Evolutionary conservation across 2,888 invertebrate species (phyloP), one percentile per base, ranked within the genome.

Genomic region (Lasioglossum malachurum): DNA sequence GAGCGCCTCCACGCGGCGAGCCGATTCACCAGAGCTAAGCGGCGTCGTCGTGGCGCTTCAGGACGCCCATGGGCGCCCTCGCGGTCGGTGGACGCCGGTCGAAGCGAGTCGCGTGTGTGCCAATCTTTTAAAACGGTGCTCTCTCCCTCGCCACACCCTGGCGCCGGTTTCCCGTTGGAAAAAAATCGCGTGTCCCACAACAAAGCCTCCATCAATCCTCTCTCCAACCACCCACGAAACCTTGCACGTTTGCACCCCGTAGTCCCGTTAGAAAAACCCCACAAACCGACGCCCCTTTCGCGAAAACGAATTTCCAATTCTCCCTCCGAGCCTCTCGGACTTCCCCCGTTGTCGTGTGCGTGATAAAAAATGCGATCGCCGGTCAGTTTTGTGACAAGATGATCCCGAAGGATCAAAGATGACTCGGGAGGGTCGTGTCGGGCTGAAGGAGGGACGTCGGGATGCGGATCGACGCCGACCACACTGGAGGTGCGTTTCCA

Each of bases 101-200:
- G 91, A 91, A 92, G 57, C 87, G 81, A 72, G 74, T 77, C 86
- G 81, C 83, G 84, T 83, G 81, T 82, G 84, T 83, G 81, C 80
- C 86, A 87, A 87, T 92, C 91, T 91, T 93, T 93, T 91, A 82
- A 93, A 94, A 92, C 89, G 80, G 69, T 69, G 67, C 69, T 74
- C n/a, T 49, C 74, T 80, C 64, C 82, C 85, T 89, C 93, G 93
- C 93, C 93, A 93, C 93, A 93, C 94, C 94, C 94, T 92, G 90
- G 86, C 87, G 87, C 87, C 83, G 80, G 87, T 87, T 86, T 82
- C 23, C 69, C 41, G 41, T 69, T 67, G 4, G 14, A 75, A 64
- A 88, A 79, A 78, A 73, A 31, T 23, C 83, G 80, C 77, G 69
- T 12, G 23, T 8, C 23, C 35, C 35, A 19, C 35, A 67, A 67